phyloP scores from a whole-genome alignment of 2,888 invertebrate genomes.

The Pterostichus madidus region DNA sequence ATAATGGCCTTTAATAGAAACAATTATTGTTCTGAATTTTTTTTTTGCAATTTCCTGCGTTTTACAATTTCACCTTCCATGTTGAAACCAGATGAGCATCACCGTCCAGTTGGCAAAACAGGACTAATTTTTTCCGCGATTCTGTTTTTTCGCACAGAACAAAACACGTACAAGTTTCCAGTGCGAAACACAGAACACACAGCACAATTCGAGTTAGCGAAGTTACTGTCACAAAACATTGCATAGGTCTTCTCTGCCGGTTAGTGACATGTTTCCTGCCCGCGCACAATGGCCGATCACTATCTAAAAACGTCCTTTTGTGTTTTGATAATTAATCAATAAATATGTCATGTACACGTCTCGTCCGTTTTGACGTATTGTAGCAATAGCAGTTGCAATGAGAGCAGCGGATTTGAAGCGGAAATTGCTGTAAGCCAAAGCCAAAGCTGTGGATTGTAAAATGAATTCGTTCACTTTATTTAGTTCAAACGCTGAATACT shows the following conservation, averaged over 20 bases:
- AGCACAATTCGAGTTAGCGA: too few relatives aligned
- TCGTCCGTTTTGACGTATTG: background rate
- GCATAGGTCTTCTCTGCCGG: background rate
- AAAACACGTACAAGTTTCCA: background rate
- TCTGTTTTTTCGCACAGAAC: background rate
- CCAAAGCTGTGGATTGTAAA: too few relatives aligned
- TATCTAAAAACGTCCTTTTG: slow-evolving; percentile 59
- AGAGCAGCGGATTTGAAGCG: background rate
- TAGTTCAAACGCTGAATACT: background rate
- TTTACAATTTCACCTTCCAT: background rate
- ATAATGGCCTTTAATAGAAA: too few relatives aligned
- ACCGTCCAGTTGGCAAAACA: background rate
- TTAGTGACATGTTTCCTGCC: slow-evolving; percentile 14
- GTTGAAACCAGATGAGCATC: slow-evolving; percentile 1
- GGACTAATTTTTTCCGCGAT: slow-evolving; percentile 20
- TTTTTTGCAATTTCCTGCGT: background rate
- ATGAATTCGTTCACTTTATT: background rate
- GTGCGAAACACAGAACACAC: background rate
- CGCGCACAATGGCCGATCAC: slow-evolving; percentile 46
- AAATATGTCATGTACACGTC: slow-evolving; percentile 60
- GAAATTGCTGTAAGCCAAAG: background rate
- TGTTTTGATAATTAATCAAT: slow-evolving; percentile 64
- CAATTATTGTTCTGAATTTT: background rate
- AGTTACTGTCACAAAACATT: slow-evolving; percentile 35
- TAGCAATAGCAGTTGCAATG: background rate